Evolutionary conservation across 2,797 vertebrate species (phyloP).

Genomic region (Limnodromus scolopaceus): DNA sequence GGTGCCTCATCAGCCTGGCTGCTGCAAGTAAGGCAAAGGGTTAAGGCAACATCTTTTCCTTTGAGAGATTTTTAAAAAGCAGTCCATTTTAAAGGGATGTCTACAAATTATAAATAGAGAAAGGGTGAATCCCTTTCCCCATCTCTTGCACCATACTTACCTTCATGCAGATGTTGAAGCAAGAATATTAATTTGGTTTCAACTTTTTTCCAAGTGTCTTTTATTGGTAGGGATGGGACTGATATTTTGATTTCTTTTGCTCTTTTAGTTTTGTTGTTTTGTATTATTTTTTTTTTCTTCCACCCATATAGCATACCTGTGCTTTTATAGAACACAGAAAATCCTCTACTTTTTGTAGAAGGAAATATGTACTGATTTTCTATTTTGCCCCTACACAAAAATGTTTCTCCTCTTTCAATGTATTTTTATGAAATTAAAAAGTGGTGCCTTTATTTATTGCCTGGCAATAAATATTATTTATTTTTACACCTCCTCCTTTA

Average conservation of each 20-base stretch:
- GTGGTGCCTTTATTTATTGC: constrained; percentile 21
- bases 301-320: neutral
- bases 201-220: constrained; percentile 33
- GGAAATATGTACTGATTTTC: neutral
- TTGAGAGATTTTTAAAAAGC: neutral
- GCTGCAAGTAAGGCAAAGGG: neutral
- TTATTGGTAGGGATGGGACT: neutral
- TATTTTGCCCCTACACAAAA: neutral
- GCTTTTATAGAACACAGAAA: neutral
- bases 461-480: neutral
- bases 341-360: neutral
- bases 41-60: neutral
- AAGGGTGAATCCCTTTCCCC: neutral
- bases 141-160: neutral
- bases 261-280: neutral
- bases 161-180: neutral
- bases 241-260: neutral
- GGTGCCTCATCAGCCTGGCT: neutral
- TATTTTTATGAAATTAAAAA: constrained; percentile 21
- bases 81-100: neutral
- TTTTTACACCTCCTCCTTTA: constrained; percentile 56
- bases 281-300: neutral
- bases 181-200: neutral
- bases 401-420: neutral
- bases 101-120: neutral